Conservation (phyloP, 2,888 invertebrate genomes). For the Nowickia ferox region DNA sequence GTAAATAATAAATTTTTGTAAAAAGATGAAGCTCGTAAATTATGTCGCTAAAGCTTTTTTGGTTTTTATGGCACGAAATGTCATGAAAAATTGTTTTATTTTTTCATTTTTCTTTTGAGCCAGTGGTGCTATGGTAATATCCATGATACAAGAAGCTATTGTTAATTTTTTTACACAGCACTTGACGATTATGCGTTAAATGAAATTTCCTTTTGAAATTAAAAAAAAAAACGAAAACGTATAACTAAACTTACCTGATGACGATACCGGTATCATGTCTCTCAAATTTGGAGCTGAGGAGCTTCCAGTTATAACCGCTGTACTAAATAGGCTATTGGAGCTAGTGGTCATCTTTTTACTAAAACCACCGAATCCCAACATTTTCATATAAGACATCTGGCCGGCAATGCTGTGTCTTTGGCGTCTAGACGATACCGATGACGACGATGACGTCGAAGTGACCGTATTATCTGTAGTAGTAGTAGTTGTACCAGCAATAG, state of each 20-base stretch:
- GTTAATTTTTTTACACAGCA: too few species aligned
- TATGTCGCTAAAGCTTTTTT: too few species aligned
- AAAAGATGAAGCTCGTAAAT: too few species aligned
- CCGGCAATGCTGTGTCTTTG: slow-evolving; percentile 98
- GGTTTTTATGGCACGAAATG: too few species aligned
- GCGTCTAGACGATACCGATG: slow-evolving; percentile 87
- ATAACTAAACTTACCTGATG: slow-evolving; percentile 87
- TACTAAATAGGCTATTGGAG: slow-evolving; percentile 95
- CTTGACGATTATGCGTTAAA: too few species aligned
- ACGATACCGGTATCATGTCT: slow-evolving; percentile 92
- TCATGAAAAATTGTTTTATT: too few species aligned
- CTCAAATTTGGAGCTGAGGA: slow-evolving; percentile 95
- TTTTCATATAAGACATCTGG: slow-evolving; percentile 96
- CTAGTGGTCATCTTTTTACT: slow-evolving; percentile 87
- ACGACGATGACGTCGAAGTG: slow-evolving; percentile 80
- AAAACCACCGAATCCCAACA: slow-evolving; percentile 90
- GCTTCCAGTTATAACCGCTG: slow-evolving; percentile 97
- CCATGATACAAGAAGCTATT: too few species aligned
- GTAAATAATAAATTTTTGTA: too few species aligned
- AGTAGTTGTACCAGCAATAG: slow-evolving; percentile 77
- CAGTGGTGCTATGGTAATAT: too few species aligned
- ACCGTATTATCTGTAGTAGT: slow-evolving; percentile 81
- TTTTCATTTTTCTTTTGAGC: too few species aligned
- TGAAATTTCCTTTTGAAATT: not conserved
- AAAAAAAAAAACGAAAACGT: not conserved